Evolutionary conservation across 2,113 vertebrate genomes (phyloP).

Genomic region (Mobula hypostoma): DNA sequence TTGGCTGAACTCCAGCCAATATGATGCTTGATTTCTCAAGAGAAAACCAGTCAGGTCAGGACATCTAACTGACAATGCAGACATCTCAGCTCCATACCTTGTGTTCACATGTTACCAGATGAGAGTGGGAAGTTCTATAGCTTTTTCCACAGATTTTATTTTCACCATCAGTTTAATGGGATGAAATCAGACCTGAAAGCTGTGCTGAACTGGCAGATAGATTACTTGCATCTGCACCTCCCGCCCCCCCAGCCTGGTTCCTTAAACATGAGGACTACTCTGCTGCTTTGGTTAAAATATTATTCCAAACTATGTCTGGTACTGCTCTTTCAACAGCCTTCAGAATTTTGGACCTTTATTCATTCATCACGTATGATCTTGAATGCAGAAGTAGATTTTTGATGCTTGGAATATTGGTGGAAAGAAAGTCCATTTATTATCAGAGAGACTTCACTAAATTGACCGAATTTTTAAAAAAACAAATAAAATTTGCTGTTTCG

Average conservation of each 20-base stretch:
- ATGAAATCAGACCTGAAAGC: neutral
- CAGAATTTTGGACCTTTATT: too few species aligned
- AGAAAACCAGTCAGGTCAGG: neutral
- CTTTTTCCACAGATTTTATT: neutral
- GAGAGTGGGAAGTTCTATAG: neutral
- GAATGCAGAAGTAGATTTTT: neutral
- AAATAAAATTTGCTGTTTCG: neutral
- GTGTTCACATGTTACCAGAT: neutral
- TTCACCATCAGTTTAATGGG: neutral
- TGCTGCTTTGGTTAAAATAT: neutral
- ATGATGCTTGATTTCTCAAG: neutral
- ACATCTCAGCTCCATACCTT: neutral
- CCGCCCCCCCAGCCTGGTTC: neutral
- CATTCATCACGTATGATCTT: too few species aligned
- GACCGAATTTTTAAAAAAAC: neutral
- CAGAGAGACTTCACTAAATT: neutral
- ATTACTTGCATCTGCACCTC: neutral
- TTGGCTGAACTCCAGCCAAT: neutral
- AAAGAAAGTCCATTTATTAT: neutral
- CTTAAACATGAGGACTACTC: neutral
- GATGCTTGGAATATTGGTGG: neutral
- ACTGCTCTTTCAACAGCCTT: neutral
- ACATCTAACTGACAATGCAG: neutral
- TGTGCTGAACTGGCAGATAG: neutral
- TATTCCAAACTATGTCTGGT: neutral